Evolutionary conservation across 2,113 vertebrate genomes (phyloP).

Genomic region (Cyprinus carpio): DNA sequence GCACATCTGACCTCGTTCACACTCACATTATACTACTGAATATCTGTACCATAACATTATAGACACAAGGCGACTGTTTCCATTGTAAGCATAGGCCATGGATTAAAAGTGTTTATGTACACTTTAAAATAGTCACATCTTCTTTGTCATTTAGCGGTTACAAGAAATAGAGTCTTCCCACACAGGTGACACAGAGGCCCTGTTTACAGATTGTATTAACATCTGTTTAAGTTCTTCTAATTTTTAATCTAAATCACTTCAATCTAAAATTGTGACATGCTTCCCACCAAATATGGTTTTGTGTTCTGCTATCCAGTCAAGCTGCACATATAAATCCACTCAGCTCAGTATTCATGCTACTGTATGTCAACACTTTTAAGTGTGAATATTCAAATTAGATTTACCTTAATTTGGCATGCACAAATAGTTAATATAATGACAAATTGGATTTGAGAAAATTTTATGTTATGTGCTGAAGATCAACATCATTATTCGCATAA

Average conservation of each 20-base stretch:
- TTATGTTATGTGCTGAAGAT: not conserved
- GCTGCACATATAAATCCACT: not conserved
- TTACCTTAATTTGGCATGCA: not conserved
- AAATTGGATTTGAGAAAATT: not conserved
- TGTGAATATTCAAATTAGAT: not conserved
- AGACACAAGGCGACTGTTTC: constrained; percentile 63
- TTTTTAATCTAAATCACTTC: not conserved
- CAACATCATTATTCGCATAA: not conserved
- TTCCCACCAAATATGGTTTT: not conserved
- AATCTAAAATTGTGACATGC: not conserved
- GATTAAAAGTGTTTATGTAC: not conserved
- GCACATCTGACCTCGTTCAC: not conserved
- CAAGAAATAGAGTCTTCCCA: constrained; percentile 2
- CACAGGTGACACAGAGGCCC: not conserved
- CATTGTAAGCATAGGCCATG: constrained; percentile 63
- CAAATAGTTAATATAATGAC: not conserved
- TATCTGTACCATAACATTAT: constrained; percentile 21
- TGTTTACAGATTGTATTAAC: not conserved
- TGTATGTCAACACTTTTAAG: not conserved
- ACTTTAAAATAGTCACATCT: not conserved
- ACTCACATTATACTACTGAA: not conserved
- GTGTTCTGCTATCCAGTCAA: not conserved
- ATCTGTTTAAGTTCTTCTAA: not conserved
- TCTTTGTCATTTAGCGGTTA: not conserved
- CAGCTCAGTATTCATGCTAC: not conserved